Conservation (phyloP, 23 tunicate species). For the Ciona savignyi region DNA sequence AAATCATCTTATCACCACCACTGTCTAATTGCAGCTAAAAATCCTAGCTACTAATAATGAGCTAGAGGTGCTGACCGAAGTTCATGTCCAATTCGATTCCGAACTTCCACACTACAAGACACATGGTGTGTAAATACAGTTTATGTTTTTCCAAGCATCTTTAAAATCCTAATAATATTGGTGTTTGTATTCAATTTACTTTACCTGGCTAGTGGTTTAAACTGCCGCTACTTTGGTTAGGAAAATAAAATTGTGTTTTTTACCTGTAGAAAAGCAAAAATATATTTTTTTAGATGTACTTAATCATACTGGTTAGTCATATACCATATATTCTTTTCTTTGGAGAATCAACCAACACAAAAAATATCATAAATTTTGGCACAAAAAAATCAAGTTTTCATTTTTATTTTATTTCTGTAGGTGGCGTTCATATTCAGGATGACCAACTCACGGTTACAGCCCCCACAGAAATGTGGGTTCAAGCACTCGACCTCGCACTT, state of each 20-base stretch:
- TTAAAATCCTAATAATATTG: too few species aligned
- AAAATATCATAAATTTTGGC: background rate
- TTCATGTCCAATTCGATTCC: conserved; percentile 57
- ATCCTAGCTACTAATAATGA: conserved; percentile 52
- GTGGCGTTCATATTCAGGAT: conserved; percentile 64
- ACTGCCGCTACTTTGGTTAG: too few species aligned
- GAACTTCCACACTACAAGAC: conserved; percentile 69
- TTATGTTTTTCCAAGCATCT: too few species aligned
- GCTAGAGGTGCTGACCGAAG: conserved; percentile 50
- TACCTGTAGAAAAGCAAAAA: too few species aligned
- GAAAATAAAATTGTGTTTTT: too few species aligned
- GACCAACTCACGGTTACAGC: conserved; percentile 74
- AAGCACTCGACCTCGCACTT: conserved; percentile 64
- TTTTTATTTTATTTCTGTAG: conserved; percentile 11
- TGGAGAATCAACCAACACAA: too few species aligned
- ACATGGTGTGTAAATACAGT: conserved; percentile 62
- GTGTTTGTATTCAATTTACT: too few species aligned
- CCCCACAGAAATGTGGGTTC: conserved; percentile 86
- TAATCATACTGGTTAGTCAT: too few species aligned
- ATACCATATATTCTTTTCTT: too few species aligned
- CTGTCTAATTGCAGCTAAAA: conserved; percentile 79
- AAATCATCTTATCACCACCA: too few species aligned
- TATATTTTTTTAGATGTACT: too few species aligned
- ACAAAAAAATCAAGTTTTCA: background rate
- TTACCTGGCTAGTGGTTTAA: too few species aligned